Base-by-base conservation (phyloP, 2,797 vertebrate species). In the Gymnopithys bicolor region DNA sequence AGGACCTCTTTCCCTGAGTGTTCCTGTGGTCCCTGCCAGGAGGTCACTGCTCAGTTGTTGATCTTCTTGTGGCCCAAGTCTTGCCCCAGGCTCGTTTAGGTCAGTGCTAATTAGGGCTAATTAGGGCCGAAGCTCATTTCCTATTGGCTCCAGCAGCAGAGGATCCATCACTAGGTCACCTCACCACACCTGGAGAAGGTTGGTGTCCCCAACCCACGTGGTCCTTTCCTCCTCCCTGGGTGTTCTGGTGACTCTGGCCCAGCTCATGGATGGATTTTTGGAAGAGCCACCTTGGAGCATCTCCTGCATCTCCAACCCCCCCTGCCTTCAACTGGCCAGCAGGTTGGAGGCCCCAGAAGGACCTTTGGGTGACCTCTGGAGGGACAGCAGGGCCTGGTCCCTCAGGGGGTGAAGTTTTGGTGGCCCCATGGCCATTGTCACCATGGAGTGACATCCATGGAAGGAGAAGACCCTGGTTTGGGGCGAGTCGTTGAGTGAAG, bases 391-490 rank as follows among this genome's bases (percentile, higher is more conserved):
- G 46, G 46, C 22, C 12, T 37, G 37, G 37, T 37, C 37, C 37
- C 37, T 37, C 37, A 37, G 37, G 37, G 37, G 37, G 37, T 37
- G 37, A 10, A 37, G 37, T 11, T 37, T 37, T 37, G 37, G 37
- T 37, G 23, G 45, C 19, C 45, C 21, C 41, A 43, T 18, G 14
- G 41, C 41, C 3, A 0, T 53, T 0, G 0, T 39, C 80, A 56
- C 66, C 0, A 0, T 0, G 13, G 41, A 84, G 23, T 1, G 0
- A 51, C 1, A 0, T 21, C 5, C 0, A 1, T 7, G 39, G 35
- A 2, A 27, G 17, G 87, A 74, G 49, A 11, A 68, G 11, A 73
- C 41, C 56, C 73, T 22, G 49, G 28, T 39, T 53, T 22, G 25
- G 43, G n/a, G 30, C 0, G 0, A 48, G 48, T 8, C 43, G n/a